Base-by-base conservation (phyloP, 2,113 vertebrate genomes). In the Macrotus californicus region DNA sequence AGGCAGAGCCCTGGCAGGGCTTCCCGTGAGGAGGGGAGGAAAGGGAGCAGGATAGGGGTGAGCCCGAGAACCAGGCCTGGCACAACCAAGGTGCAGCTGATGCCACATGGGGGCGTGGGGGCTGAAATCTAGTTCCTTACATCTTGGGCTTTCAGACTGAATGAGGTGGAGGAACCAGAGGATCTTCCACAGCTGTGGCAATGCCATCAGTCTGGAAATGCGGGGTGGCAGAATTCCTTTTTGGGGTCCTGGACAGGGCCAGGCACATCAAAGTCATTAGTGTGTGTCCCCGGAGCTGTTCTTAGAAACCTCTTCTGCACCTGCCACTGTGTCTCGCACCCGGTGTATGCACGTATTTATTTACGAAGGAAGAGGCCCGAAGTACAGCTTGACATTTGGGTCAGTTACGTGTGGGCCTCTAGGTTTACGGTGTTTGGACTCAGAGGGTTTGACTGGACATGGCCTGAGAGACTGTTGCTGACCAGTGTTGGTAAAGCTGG, bases 81-180 rank as follows among this genome's bases (percentile, higher is more conserved):
- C 46, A 43, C 26, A 64, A 31, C 34, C 50, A 22, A 6, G 36
- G 31, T 0, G 0, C 36, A 34, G 34, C 6, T 0, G 52, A 12
- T 14, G 34, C 39, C 39, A 6, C 15, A 1, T 7, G 11, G 29
- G 64, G 29, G 34, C 10, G 0, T 2, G 0, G 7, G 24, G n/a
- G 24, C 73, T 61, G 16, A 10, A 16, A 69, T 66, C 48, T 13
- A 6, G n/a, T 18, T 41, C 9, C 46, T 54, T 21, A 14, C 2
- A 7, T 54, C 36, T 76, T 7, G 36, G 43, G 43, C 26, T 82
- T 89, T 80, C 13, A 11, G 77, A 54, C 21, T 26, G 21, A 70
- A 61, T 13, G 36, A 12, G 26, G 10, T 70, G 36, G 73, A 77
- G 24, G 19, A 26, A 16, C 16, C 48, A 29, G 31, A 54, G 43